Evolutionary conservation across 2,797 vertebrate species (phyloP).

Genomic region (Emys orbicularis): DNA sequence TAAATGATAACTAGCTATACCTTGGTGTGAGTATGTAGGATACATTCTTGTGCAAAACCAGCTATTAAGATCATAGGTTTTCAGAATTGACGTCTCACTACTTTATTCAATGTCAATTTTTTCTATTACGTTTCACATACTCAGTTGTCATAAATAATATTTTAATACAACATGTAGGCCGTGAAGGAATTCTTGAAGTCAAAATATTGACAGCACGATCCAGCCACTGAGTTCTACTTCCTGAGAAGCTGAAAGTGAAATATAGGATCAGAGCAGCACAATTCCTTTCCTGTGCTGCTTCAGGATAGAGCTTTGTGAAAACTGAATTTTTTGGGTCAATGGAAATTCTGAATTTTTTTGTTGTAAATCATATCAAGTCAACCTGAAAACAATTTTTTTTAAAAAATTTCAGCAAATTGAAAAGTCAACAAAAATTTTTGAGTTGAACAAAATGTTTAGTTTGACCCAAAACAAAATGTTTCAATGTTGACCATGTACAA

Average conservation of each 20-base stretch:
- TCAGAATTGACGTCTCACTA: background rate
- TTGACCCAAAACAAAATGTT: background rate
- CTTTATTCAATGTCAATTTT: background rate
- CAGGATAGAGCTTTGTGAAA: background rate
- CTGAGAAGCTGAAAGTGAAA: background rate
- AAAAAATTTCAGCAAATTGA: background rate
- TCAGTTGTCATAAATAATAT: background rate
- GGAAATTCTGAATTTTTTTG: background rate
- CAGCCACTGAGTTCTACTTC: background rate
- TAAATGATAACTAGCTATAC: background rate
- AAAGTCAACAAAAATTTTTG: background rate
- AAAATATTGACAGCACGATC: background rate
- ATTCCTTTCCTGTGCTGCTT: background rate
- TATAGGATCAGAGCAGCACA: background rate
- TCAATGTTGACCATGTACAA: background rate
- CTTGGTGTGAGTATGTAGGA: background rate
- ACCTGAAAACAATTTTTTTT: background rate
- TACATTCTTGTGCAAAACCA: background rate
- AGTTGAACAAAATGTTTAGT: background rate
- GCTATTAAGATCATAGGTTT: conserved; percentile 17
- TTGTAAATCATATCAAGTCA: background rate
- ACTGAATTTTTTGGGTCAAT: background rate
- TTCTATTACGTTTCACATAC: conserved; percentile 4
- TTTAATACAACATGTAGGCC: conserved; percentile 21
- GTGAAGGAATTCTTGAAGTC: background rate